Evolutionary conservation across 1,140 invertebrate species (phyloP).

Genomic region (Apis florea): DNA sequence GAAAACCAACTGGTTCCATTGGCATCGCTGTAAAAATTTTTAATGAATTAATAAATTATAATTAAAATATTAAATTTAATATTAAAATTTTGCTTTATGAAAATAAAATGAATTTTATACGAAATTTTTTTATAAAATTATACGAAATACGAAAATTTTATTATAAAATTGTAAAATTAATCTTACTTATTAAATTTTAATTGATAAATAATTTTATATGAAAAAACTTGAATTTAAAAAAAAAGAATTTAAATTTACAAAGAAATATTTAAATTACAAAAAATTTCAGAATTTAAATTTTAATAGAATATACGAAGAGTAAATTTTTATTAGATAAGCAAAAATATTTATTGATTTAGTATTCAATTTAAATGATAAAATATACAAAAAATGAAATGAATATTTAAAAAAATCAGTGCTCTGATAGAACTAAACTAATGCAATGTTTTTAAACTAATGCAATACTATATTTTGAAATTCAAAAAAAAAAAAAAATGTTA

Average conservation of each 20-base stretch:
- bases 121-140: neutral
- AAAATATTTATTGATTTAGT: neutral
- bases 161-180: too few relatives aligned
- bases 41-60: slow-evolving; percentile 7
- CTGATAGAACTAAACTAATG: too few relatives aligned
- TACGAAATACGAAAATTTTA: too few relatives aligned
- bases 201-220: too few relatives aligned
- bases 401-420: neutral
- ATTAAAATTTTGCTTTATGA: neutral
- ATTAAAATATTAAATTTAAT: slow-evolving; percentile 20
- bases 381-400: too few relatives aligned
- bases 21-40: slow-evolving; percentile 80
- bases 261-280: neutral
- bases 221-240: neutral
- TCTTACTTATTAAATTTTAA: too few relatives aligned
- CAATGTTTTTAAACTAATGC: too few relatives aligned
- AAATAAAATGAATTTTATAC: neutral
- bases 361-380: neutral
- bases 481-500: neutral
- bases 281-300: neutral
- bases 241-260: neutral
- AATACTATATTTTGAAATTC: too few relatives aligned
- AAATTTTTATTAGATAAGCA: neutral
- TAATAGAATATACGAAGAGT: neutral
- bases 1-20: slow-evolving; percentile 85